Evolutionary conservation across 2,797 vertebrate genomes (phyloP), one percentile per base, ranked within the genome.

Genomic region (Okamejei kenojei): DNA sequence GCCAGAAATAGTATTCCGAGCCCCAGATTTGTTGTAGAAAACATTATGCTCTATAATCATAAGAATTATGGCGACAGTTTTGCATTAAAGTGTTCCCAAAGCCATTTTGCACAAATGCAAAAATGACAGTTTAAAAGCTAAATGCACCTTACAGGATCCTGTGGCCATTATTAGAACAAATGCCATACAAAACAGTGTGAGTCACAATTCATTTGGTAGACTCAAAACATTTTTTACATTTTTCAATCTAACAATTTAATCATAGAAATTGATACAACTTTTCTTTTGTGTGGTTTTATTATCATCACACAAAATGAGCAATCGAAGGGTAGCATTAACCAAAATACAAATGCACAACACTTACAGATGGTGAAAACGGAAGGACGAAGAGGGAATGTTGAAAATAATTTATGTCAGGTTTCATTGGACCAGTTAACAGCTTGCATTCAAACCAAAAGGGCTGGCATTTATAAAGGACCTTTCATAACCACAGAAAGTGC

Each of bases 111-210:
- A 84, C 61, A 45, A 84, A 61, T 84, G 45, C 81, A 84, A 84
- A 84, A 84, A 84, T 84, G 81, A 61, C 81, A 84, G 81, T 61
- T 29, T 84, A 84, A 84, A 84, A 29, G 81, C 81, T 84, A 84
- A 84, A 84, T 61, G 81, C 54, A 84, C 81, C 81, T 58, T n/a
- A 61, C 81, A 84, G 45, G 54, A 84, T 84, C 54, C 81, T 11
- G 6, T 29, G 29, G 81, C 54, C 81, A 10, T 84, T 84, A 84
- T 61, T 84, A 58, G 81, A 84, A 84, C 45, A 61, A 84, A 61
- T 84, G 45, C 54, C 61, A 26, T 15, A 23, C 81, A n/a, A 58
- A 26, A 61, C 9, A 58, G 54, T 45, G 58, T 61, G 61, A 61
- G 54, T 84, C 81, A 84, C 61, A 84, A 84, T 84, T 84, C 54